phyloP scores from a whole-genome alignment of 2,113 vertebrate genomes.

The Nanorana parkeri region DNA sequence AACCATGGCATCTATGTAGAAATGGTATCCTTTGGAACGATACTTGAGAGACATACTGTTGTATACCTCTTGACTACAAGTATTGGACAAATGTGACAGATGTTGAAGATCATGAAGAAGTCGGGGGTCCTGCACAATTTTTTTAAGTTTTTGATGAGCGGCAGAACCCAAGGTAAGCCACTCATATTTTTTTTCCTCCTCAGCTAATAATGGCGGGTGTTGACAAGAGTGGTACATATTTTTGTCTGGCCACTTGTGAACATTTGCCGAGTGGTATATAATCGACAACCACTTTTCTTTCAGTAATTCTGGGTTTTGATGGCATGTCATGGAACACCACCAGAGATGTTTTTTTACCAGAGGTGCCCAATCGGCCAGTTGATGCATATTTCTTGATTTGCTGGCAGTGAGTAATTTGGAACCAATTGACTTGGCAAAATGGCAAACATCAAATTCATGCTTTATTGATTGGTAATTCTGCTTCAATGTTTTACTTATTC shows the following conservation, averaged over 20 bases:
- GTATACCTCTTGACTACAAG: background rate
- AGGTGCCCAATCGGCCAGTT: background rate
- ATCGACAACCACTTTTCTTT: background rate
- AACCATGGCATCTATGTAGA: background rate
- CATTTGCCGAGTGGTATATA: background rate
- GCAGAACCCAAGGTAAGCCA: background rate
- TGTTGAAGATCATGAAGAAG: background rate
- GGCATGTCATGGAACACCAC: slow-evolving; percentile 16
- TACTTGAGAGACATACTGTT: background rate
- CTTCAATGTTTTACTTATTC: background rate
- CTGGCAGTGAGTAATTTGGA: background rate
- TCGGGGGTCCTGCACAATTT: background rate
- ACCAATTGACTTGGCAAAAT: background rate
- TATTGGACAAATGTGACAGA: background rate
- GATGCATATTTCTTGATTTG: background rate
- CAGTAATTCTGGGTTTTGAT: background rate
- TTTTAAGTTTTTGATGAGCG: background rate
- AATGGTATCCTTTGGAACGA: background rate
- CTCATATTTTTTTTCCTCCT: background rate
- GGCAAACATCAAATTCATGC: slow-evolving; percentile 15
- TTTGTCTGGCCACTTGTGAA: background rate
- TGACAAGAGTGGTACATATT: slow-evolving; percentile 1
- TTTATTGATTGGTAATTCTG: background rate
- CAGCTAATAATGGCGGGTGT: background rate
- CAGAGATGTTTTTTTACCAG: background rate